These are phyloP conservation scores for Drosophila subpulchrella DNA, from an alignment of 1,140 invertebrate genomes.

Conservation along the genomic window DNA sequence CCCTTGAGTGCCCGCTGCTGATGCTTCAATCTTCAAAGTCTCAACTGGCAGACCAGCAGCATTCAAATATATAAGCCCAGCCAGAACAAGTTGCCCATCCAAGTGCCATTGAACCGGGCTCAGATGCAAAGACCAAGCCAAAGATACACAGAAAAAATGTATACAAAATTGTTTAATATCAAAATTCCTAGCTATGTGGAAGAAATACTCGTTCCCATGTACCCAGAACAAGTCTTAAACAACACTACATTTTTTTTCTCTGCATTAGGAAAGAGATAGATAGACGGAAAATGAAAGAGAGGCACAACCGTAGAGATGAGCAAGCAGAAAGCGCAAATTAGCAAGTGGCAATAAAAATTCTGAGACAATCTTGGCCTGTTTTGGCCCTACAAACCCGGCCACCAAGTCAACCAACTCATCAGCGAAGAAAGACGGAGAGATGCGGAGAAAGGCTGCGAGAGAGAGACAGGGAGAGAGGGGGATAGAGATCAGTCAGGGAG, in stretches of 20 bases:
- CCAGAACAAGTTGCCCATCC: slow-evolving; percentile 26
- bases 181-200: background rate
- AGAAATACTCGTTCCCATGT: background rate
- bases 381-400: slow-evolving; percentile 27
- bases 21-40: slow-evolving; percentile 28
- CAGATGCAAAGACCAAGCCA: slow-evolving; percentile 21
- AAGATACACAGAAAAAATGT: background rate
- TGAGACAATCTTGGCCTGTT: slow-evolving; percentile 37
- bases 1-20: slow-evolving; percentile 19
- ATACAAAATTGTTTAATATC: too few species aligned
- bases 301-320: slow-evolving; percentile 2
- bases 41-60: background rate
- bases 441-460: slow-evolving; percentile 3
- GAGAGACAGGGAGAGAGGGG: background rate
- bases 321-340: slow-evolving; percentile 50
- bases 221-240: too few species aligned
- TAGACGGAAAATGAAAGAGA: background rate
- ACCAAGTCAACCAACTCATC: slow-evolving; percentile 18
- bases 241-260: background rate
- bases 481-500: slow-evolving; percentile 44
- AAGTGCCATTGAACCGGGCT: slow-evolving; percentile 53
- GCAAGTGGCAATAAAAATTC: slow-evolving; percentile 59
- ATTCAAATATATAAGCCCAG: background rate
- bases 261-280: slow-evolving; percentile 12
- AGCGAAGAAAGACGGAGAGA: slow-evolving; percentile 9